A percentile compares a stretch with the other conserved stretches of the same genome.
These are phyloP conservation scores for Chloroclysta siterata DNA, from an alignment of 2,888 invertebrate species.

Conservation along the genomic window DNA sequence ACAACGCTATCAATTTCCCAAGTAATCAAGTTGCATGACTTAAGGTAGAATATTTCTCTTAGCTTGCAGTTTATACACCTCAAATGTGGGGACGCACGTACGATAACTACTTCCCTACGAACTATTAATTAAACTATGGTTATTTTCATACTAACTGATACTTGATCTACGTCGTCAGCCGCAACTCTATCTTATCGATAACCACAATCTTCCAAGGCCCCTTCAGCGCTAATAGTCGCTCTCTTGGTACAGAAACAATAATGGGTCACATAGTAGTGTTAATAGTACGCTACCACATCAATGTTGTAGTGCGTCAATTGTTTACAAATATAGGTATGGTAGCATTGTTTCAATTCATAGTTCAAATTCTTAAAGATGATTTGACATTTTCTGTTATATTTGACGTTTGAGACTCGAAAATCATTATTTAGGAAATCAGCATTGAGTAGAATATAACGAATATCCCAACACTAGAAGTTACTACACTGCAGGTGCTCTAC, in stretches of 20 bases:
- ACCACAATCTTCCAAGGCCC: conserved; percentile 18
- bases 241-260: conserved; percentile 13
- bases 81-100: conserved; percentile 9
- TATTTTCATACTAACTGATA: conserved; percentile 10
- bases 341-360: too few relatives aligned
- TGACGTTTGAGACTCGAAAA: too few relatives aligned
- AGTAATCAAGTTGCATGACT: background rate
- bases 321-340: background rate
- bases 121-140: conserved; percentile 5
- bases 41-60: conserved; percentile 1
- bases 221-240: conserved; percentile 13
- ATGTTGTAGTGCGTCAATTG: background rate
- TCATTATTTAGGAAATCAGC: too few relatives aligned
- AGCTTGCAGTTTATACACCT: conserved; percentile 13
- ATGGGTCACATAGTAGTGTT: conserved; percentile 8
- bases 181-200: conserved; percentile 19
- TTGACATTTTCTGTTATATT: too few relatives aligned
- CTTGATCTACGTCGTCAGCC: conserved; percentile 1
- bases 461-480: too few relatives aligned
- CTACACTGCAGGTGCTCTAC: too few relatives aligned
- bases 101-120: conserved; percentile 5
- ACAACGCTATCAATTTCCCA: background rate
- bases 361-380: too few relatives aligned
- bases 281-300: conserved; percentile 1
- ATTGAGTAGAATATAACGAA: too few relatives aligned